Conservation (phyloP, 2,888 invertebrate species). For the Smittia aterrima region DNA sequence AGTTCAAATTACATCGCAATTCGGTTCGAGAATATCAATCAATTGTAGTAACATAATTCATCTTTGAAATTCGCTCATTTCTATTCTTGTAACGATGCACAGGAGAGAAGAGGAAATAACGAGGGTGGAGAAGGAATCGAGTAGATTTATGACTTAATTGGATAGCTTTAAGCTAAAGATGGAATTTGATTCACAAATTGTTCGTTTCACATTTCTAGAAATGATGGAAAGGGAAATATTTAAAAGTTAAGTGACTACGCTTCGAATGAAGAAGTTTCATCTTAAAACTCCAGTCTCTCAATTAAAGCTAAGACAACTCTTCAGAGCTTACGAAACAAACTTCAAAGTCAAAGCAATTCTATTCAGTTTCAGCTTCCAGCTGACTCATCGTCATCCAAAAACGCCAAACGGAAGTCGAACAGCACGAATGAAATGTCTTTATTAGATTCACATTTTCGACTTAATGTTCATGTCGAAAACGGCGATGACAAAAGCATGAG, state of each 20-base stretch:
- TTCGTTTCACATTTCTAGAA: no score
- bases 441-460: not conserved
- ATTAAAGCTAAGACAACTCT: no score
- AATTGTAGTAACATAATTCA: not conserved
- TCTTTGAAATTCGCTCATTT: slow-evolving; percentile 2
- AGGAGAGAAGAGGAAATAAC: not conserved
- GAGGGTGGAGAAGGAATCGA: not conserved
- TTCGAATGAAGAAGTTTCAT: no score
- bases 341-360: no score
- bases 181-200: not conserved
- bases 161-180: not conserved
- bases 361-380: no score
- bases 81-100: slow-evolving; percentile 4
- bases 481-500: not conserved
- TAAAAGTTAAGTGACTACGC: no score
- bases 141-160: slow-evolving; percentile 20
- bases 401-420: slow-evolving; percentile 29
- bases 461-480: not conserved
- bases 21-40: slow-evolving; percentile 8
- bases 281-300: no score
- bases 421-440: slow-evolving; percentile 21
- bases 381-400: not conserved
- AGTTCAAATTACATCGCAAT: slow-evolving; percentile 22
- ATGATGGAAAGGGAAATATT: no score
- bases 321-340: no score